Percentiles rank a stretch among this genome's conserved stretches.
These are phyloP conservation scores for Diorhabda sublineata DNA, from an alignment of 1,140 invertebrate species.

Conservation along the genomic window DNA sequence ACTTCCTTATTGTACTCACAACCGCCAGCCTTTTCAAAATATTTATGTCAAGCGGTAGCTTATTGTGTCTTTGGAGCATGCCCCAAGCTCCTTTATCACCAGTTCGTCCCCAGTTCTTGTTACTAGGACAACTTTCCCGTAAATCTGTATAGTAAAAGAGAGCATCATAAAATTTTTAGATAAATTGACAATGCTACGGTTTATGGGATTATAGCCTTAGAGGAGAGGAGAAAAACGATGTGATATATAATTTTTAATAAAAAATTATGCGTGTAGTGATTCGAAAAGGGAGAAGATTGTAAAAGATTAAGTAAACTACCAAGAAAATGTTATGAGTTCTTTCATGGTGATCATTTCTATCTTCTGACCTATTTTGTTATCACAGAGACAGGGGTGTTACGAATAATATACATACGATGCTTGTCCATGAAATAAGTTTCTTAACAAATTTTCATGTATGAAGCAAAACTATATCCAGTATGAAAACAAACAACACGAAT, in stretches of 20 bases:
- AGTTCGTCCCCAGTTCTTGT: not conserved
- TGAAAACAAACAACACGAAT: too few relatives aligned
- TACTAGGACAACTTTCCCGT: not conserved
- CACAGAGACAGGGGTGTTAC: too few relatives aligned
- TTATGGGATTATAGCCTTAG: not conserved
- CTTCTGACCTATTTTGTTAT: too few relatives aligned
- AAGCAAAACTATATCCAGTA: too few relatives aligned
- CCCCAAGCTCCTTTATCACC: constrained; percentile 5
- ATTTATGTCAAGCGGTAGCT: constrained; percentile 19
- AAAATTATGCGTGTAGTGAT: not conserved
- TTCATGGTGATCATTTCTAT: too few relatives aligned
- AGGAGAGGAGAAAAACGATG: not conserved
- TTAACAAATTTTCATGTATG: too few relatives aligned
- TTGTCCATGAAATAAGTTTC: too few relatives aligned
- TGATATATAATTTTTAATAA: not conserved
- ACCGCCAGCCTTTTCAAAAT: constrained; percentile 1
- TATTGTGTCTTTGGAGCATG: constrained; percentile 15
- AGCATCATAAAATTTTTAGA: not conserved
- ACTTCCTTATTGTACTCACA: not conserved
- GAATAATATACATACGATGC: too few relatives aligned
- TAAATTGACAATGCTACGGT: not conserved
- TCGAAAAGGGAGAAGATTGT: not conserved
- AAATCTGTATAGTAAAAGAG: not conserved
- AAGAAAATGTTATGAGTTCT: too few relatives aligned
- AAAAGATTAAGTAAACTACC: not conserved